Conservation (phyloP, 1,140 invertebrate genomes). For the Pteromalus puparum region DNA sequence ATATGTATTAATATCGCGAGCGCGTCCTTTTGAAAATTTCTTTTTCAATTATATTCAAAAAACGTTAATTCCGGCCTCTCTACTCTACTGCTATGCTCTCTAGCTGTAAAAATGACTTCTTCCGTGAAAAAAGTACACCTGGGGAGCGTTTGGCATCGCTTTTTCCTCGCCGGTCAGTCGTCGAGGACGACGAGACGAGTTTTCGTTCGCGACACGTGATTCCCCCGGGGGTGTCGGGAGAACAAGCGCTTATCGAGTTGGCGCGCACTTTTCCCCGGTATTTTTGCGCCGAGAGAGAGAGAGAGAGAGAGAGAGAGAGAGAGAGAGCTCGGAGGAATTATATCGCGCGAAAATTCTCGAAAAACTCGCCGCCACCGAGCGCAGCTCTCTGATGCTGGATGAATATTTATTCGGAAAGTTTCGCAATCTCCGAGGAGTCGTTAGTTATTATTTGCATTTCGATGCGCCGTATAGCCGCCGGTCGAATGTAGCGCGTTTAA, state of each 20-base stretch:
- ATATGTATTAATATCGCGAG: background rate
- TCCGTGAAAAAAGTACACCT: background rate
- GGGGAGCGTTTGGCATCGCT: background rate
- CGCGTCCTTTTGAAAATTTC: too few relatives aligned
- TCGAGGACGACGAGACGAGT: background rate
- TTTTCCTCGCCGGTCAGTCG: background rate
- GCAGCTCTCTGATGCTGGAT: conserved; percentile 12
- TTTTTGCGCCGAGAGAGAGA: background rate
- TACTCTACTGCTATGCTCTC: too few relatives aligned
- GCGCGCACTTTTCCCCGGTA: background rate
- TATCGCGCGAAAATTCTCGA: conserved; percentile 11
- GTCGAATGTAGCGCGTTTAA: conserved; percentile 41
- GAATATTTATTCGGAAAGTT: conserved; percentile 52
- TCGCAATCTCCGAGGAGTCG: conserved; percentile 45
- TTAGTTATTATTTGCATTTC: conserved; percentile 49
- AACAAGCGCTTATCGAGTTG: conserved; percentile 37
- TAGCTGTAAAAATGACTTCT: background rate
- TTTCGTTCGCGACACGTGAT: conserved; percentile 7
- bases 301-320: background rate
- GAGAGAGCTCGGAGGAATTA: background rate
- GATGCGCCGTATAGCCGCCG: background rate
- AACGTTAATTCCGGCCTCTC: background rate
- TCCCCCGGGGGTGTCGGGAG: conserved; percentile 12
- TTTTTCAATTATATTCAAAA: background rate
- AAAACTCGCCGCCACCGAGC: background rate